Evolutionary conservation across 2,888 invertebrate species (phyloP), one percentile per base, ranked within the genome.

Genomic region (Athrips mouffetella): DNA sequence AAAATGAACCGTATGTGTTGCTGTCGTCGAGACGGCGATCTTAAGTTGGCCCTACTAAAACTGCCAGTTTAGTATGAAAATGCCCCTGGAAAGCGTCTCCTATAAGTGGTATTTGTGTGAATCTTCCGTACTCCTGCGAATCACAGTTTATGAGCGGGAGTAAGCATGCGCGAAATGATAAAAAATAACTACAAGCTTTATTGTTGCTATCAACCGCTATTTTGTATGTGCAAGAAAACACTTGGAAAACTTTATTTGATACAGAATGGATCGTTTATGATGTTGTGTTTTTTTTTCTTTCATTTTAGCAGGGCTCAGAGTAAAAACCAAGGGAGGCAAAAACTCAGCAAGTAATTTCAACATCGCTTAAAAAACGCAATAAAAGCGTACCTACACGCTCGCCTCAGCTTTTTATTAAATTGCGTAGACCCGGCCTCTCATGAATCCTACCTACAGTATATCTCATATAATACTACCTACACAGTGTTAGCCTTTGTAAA

Each of bases 71-170:
- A n/a, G n/a, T n/a, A n/a, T n/a, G n/a, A n/a, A n/a, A n/a, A n/a
- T n/a, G n/a, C n/a, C n/a, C n/a, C n/a, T n/a, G n/a, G n/a, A n/a
- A n/a, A n/a, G n/a, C n/a, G n/a, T n/a, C 37, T 5, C 61, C 62
- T 69, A 69, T 75, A 80, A 81, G 76, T 76, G 74, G 76, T 80
- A 76, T 80, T 80, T 80, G 80, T 65, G 76, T 21, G 37, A 56
- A 60, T 63, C 63, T 64, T 65, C 63, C 60, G 63, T 54, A 27
- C 60, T 50, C 21, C 47, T 49, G 46, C 44, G 55, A 66, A 62
- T 60, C 53, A 62, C 60, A 63, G 61, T 69, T 71, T 68, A 66
- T 68, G 68, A 62, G 58, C 65, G 57, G 57, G 62, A 55, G 50
- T 55, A 51, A 40, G 53, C 42, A 15, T 35, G 42, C 35, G 40